These are phyloP conservation scores for Menura novaehollandiae DNA, from an alignment of 2,113 vertebrate species.

Conservation along the genomic window DNA sequence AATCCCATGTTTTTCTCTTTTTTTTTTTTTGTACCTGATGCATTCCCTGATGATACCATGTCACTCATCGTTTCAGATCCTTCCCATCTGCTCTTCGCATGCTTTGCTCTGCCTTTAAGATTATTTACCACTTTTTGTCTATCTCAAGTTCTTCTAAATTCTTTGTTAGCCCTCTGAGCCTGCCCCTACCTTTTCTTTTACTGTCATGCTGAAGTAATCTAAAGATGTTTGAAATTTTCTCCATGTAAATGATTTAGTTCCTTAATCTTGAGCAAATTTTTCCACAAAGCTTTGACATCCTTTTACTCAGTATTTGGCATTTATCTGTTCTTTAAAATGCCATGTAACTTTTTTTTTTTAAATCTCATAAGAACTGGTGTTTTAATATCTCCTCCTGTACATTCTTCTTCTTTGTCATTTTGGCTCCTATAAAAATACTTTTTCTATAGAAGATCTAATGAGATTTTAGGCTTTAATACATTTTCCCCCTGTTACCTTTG, in stretches of 20 bases:
- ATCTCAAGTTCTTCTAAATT: not conserved
- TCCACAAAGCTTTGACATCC: not conserved
- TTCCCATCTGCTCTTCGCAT: not conserved
- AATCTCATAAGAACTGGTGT: not conserved
- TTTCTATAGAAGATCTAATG: not conserved
- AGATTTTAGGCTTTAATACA: slow-evolving; percentile 15
- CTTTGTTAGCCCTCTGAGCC: not conserved
- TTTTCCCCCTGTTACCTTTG: not conserved
- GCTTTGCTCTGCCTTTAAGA: not conserved
- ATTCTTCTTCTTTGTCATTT: not conserved
- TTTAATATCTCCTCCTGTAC: not conserved
- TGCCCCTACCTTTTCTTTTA: not conserved
- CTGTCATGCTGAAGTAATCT: not conserved
- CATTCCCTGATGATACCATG: not conserved
- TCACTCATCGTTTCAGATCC: not conserved
- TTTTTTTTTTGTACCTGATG: not conserved
- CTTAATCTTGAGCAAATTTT: slow-evolving; percentile 20
- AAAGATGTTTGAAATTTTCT: not conserved
- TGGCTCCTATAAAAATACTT: not conserved
- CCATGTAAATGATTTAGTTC: not conserved
- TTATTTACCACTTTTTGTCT: not conserved
- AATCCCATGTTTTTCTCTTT: not conserved
- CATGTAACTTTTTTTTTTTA: not conserved
- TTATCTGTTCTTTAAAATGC: slow-evolving; percentile 29
- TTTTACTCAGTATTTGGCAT: not conserved